These are phyloP conservation scores for Urophycis tenuis DNA, from an alignment of 2,797 vertebrate genomes.

Conservation along the genomic window DNA sequence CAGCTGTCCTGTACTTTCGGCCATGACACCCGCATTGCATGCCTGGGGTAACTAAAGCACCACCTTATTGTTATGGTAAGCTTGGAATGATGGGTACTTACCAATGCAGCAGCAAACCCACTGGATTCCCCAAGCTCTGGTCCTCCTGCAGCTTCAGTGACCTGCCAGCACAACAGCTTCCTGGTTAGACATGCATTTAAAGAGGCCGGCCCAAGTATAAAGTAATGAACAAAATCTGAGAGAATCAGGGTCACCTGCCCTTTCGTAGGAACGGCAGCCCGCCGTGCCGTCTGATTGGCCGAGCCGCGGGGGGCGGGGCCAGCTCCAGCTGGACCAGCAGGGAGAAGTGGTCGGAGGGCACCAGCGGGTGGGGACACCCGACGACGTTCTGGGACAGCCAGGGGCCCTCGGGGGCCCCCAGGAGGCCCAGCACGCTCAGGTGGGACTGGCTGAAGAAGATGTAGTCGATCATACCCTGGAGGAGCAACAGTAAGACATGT, in stretches of 20 bases:
- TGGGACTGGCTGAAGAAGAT: conserved; percentile 86
- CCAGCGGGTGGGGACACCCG: conserved; percentile 82
- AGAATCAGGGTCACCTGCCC: neutral
- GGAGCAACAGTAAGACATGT: neutral
- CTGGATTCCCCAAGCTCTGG: neutral
- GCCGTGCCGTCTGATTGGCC: neutral
- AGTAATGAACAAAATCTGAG: neutral
- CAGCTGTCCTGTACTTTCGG: too few species aligned
- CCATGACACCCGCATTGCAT: too few species aligned
- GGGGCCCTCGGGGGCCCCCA: conserved; percentile 82
- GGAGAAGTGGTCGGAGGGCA: conserved; percentile 82
- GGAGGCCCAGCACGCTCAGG: conserved; percentile 79
- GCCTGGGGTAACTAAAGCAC: neutral
- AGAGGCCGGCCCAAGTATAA: neutral
- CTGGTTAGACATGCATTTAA: neutral
- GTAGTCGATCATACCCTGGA: conserved; percentile 85
- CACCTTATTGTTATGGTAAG: neutral
- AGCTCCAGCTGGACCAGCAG: conserved; percentile 24
- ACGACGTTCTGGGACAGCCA: conserved; percentile 83
- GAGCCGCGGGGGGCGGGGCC: neutral
- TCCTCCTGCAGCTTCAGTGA: neutral
- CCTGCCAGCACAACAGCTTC: neutral
- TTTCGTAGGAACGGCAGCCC: neutral
- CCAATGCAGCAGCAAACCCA: neutral
- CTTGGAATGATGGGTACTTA: neutral